Conservation (phyloP, 2,888 invertebrate species). For the Amphipyra berbera region DNA sequence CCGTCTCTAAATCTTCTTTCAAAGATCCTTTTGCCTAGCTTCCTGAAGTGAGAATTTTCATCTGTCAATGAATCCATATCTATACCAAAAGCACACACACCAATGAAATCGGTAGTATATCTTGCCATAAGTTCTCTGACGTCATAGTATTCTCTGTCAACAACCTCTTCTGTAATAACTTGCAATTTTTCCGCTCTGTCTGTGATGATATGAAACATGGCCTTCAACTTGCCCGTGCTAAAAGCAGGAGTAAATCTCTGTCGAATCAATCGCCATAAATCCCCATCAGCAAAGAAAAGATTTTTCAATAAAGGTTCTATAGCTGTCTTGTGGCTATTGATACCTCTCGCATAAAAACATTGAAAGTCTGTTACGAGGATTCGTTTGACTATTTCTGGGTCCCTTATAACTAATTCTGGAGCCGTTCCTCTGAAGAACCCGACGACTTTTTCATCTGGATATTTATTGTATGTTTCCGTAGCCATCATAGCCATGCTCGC, state of each 20-base stretch:
- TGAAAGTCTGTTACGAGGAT: constrained; percentile 79
- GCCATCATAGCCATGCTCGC: constrained; percentile 80
- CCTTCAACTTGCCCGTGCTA: constrained; percentile 81
- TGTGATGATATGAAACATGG: constrained; percentile 83
- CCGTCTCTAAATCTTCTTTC: constrained; percentile 73
- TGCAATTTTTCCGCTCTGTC: constrained; percentile 80
- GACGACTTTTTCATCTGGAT: constrained; percentile 80
- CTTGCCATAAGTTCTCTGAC: constrained; percentile 83
- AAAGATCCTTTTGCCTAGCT: constrained; percentile 80
- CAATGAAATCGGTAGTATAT: constrained; percentile 84
- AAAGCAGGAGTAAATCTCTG: constrained; percentile 82
- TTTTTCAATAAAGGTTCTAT: constrained; percentile 80
- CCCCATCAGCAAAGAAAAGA: constrained; percentile 82
- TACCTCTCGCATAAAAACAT: constrained; percentile 77
- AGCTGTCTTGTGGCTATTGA: constrained; percentile 74
- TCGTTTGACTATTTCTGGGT: constrained; percentile 79
- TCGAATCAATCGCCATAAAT: constrained; percentile 80
- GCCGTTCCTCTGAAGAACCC: constrained; percentile 75
- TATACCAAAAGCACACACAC: constrained; percentile 83
- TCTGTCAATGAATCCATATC: constrained; percentile 78
- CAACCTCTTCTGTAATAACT: constrained; percentile 71
- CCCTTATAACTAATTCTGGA: constrained; percentile 80
- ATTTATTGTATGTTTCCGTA: constrained; percentile 75
- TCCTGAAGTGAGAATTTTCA: constrained; percentile 80
- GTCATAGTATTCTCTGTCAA: constrained; percentile 73